A percentile compares a stretch with the other conserved stretches of the same genome.
phyloP scores from a whole-genome alignment of 2,888 invertebrate species.

The Adineta ricciae region DNA sequence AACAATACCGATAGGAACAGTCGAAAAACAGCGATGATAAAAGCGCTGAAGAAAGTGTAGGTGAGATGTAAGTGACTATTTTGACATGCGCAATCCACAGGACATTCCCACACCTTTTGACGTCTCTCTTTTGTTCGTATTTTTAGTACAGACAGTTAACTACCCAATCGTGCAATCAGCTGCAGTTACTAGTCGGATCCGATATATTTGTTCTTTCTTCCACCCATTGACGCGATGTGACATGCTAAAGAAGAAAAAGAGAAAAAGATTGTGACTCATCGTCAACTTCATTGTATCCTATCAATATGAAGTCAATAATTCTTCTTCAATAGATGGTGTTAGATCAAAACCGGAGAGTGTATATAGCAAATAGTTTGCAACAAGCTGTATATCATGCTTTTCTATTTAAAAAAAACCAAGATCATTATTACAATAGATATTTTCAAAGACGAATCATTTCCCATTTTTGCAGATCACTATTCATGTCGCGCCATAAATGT shows the following conservation, averaged over 20 bases:
- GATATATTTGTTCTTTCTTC: not conserved
- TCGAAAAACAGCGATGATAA: too few relatives aligned
- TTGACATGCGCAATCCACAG: too few relatives aligned
- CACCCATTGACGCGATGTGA: not conserved
- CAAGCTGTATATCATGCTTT: too few relatives aligned
- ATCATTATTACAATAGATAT: not conserved
- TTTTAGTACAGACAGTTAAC: too few relatives aligned
- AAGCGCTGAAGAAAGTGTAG: too few relatives aligned
- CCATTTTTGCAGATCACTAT: not conserved
- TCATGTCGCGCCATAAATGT: not conserved
- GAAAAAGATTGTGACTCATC: not conserved
- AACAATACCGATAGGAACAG: too few relatives aligned
- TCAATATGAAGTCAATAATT: not conserved
- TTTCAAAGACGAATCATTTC: not conserved
- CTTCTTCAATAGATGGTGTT: not conserved
- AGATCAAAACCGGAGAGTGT: not conserved
- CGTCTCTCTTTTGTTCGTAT: too few relatives aligned
- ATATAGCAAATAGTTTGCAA: too few relatives aligned
- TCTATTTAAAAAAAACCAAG: too few relatives aligned
- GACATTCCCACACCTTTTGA: too few relatives aligned
- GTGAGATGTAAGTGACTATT: too few relatives aligned
- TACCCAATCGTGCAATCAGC: not conserved
- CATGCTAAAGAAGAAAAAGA: not conserved
- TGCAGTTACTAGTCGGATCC: not conserved
- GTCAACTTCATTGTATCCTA: not conserved